Evolutionary conservation across 2,113 vertebrate genomes (phyloP).

Genomic region (Acinonyx jubatus): DNA sequence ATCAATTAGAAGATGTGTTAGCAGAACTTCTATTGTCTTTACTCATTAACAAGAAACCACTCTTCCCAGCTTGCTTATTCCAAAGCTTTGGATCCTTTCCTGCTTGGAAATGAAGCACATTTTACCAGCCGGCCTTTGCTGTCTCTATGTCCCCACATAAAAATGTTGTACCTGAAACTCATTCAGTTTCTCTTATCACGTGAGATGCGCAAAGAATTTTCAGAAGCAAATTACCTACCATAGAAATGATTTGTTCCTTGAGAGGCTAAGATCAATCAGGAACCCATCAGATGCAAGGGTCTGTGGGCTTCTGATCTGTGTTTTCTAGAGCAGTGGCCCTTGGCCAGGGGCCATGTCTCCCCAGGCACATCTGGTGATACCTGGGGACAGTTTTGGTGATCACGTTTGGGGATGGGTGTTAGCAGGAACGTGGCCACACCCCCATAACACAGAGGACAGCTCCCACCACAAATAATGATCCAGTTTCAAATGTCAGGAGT

Average conservation of each 20-base stretch:
- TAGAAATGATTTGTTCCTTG: not conserved
- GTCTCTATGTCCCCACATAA: fast-evolving
- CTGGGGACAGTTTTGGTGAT: not conserved
- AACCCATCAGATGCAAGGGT: fast-evolving
- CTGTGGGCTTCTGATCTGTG: fast-evolving
- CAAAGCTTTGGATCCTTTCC: not conserved
- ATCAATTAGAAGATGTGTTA: not conserved
- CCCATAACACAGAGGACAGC: fast-evolving
- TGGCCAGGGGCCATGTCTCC: fast-evolving
- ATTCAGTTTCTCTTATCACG: not conserved
- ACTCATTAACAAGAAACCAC: fast-evolving
- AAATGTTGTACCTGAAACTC: not conserved
- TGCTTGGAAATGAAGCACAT: not conserved
- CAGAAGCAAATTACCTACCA: fast-evolving
- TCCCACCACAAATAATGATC: not conserved
- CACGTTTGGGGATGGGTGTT: not conserved
- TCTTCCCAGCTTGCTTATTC: fast-evolving
- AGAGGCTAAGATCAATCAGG: not conserved
- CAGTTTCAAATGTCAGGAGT: not conserved
- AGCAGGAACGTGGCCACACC: too few species aligned
- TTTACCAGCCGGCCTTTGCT: fast-evolving
- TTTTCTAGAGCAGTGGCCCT: fast-evolving
- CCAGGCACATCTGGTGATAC: not conserved
- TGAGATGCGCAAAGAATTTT: not conserved
- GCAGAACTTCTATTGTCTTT: fast-evolving